A percentile compares a stretch with the other conserved stretches of the same genome.
Evolutionary conservation across 1,140 invertebrate species (phyloP).

Genomic region (Arion vulgaris): DNA sequence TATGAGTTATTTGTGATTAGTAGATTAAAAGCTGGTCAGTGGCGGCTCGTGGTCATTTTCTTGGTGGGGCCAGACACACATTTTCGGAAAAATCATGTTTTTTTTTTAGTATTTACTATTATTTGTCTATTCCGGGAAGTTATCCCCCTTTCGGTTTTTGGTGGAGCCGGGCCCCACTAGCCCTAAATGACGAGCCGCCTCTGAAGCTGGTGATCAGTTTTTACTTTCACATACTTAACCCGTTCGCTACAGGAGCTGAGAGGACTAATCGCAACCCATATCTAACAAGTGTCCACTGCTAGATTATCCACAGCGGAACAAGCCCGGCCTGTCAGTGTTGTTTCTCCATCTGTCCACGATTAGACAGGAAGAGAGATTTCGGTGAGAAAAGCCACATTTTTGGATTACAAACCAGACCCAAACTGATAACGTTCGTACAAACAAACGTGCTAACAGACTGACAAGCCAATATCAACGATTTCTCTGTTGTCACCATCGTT

Average conservation of each 20-base stretch:
- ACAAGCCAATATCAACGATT: background rate
- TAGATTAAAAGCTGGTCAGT: no score
- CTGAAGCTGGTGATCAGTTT: background rate
- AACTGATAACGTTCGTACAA: background rate
- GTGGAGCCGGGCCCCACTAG: no score
- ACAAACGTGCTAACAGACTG: background rate
- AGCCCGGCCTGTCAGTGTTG: background rate
- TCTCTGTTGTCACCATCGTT: background rate
- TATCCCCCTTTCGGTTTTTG: no score
- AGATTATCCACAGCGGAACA: background rate
- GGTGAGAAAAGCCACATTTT: background rate
- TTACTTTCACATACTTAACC: background rate
- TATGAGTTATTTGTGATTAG: no score
- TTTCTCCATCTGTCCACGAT: slow-evolving; percentile 11
- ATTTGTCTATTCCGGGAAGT: no score
- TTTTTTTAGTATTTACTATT: no score
- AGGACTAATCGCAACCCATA: background rate
- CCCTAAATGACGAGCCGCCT: no score
- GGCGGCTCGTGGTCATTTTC: no score
- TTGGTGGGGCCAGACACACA: no score
- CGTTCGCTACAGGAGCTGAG: background rate
- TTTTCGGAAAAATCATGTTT: no score
- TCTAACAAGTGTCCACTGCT: background rate
- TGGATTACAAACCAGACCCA: background rate
- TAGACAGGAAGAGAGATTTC: slow-evolving; percentile 14